phyloP scores from a whole-genome alignment of 2,113 vertebrate species.

The Crotalus helleri region DNA sequence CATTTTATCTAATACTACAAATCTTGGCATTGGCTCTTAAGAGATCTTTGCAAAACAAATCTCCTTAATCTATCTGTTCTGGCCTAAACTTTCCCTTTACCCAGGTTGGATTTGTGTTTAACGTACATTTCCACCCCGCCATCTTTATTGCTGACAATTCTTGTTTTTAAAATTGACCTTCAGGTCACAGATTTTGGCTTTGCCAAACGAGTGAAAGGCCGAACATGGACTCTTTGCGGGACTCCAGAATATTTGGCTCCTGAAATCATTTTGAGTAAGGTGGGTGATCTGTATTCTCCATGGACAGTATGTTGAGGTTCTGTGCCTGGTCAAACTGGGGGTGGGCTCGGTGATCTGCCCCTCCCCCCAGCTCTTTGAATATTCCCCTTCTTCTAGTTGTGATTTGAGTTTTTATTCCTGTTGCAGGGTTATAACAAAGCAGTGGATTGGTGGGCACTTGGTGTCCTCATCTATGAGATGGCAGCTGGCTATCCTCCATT shows the following conservation, averaged over 20 bases:
- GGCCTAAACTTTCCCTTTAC: neutral
- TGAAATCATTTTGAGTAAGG: constrained; percentile 92
- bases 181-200: constrained; percentile 95
- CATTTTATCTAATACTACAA: neutral
- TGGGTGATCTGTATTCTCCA: constrained; percentile 31
- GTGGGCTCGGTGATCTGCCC: neutral
- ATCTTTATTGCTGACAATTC: neutral
- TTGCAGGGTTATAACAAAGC: constrained; percentile 89
- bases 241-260: constrained; percentile 91
- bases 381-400: neutral
- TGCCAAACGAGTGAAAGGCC: constrained; percentile 90
- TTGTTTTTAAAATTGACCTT: neutral
- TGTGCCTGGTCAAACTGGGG: neutral
- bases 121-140: neutral
- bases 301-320: neutral
- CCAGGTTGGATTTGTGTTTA: neutral
- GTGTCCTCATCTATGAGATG: constrained; percentile 93
- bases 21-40: neutral
- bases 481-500: constrained; percentile 90
- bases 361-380: neutral
- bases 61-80: neutral
- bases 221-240: constrained; percentile 92
- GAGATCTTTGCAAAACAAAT: neutral
- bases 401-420: neutral
- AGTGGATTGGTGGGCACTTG: constrained; percentile 92